Evolutionary conservation across 2,113 vertebrate genomes (phyloP), one percentile per base, ranked within the genome.

Genomic region (Macaca mulatta): DNA sequence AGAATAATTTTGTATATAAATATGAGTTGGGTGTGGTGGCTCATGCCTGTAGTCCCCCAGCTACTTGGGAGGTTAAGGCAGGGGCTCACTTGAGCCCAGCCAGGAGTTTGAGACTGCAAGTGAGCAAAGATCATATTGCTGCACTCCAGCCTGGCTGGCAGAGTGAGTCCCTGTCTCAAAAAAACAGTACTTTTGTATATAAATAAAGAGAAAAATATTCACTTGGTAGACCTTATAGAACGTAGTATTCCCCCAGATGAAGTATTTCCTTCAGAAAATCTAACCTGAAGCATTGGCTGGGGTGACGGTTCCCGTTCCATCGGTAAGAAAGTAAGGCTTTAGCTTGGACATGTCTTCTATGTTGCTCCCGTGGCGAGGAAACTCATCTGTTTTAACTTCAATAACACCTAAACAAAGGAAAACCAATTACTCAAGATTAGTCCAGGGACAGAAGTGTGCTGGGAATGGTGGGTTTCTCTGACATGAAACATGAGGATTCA

Each of bases 221-320:
- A 59, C 14, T 20, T 27, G 52, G 22, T 61, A 83, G 90, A 70
- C 18, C 22, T 79, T 48, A 12, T 6, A 78, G 35, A 82, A 79
- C 23, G 23, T 23, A 30, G 40, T 5, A 17, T 13, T 52, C 13
- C 43, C 78, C n/a, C 43, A 32, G 23, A 52, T 2, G 20, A 50
- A 50, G 48, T 50, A 50, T 50, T 50, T 48, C 88, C 61, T 35
- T 67, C 43, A 22, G 55, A 85, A 52, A 5, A 79, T 98, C 97
- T 3, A 89, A 99, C 99, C 99, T 99, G 99, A 99, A 67, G 99
- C 99, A 89, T 99, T 99, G 52, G 99, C 99, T 64, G 99, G 97
- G 1, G 99, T 99, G 93, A 99, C 99, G 0, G 99, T 99, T 38
- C 99, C 99, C 1, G 99, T 99, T 55, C 99, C 98, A 18, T 99